Conservation (phyloP, 1,140 invertebrate genomes). For the Eupeodes corollae region DNA sequence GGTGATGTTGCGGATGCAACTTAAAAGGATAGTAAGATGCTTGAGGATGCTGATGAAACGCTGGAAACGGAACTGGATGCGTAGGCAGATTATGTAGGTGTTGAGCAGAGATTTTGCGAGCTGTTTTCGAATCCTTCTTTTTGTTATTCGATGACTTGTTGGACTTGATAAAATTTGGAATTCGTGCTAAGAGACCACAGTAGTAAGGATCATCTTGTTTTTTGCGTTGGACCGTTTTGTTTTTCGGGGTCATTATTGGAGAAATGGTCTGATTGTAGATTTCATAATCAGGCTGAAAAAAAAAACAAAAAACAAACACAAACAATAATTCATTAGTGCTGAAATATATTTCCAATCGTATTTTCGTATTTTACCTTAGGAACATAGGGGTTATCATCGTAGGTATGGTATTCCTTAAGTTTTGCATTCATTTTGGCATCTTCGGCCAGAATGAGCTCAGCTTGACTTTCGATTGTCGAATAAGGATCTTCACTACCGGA, state of each 20-base stretch:
- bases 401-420: background rate
- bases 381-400: slow-evolving; percentile 31
- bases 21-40: slow-evolving; percentile 33
- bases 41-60: slow-evolving; percentile 18
- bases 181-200: slow-evolving; percentile 64
- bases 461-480: slow-evolving; percentile 34
- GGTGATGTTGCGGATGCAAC: slow-evolving; percentile 28
- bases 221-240: slow-evolving; percentile 26
- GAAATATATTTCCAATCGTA: background rate
- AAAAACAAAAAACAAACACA: background rate
- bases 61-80: slow-evolving; percentile 28
- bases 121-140: slow-evolving; percentile 31
- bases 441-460: slow-evolving; percentile 32
- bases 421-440: background rate
- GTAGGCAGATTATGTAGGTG: slow-evolving; percentile 16
- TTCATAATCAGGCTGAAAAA: slow-evolving; percentile 29
- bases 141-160: slow-evolving; percentile 12
- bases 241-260: slow-evolving; percentile 25
- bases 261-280: slow-evolving; percentile 12
- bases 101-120: slow-evolving; percentile 31
- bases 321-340: background rate
- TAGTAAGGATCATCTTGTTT: slow-evolving; percentile 72
- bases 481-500: slow-evolving; percentile 33
- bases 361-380: slow-evolving; percentile 21
- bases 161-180: slow-evolving; percentile 65